Evolutionary conservation across 2,113 vertebrate species (phyloP).

Genomic region (Marcusenius ussheri): DNA sequence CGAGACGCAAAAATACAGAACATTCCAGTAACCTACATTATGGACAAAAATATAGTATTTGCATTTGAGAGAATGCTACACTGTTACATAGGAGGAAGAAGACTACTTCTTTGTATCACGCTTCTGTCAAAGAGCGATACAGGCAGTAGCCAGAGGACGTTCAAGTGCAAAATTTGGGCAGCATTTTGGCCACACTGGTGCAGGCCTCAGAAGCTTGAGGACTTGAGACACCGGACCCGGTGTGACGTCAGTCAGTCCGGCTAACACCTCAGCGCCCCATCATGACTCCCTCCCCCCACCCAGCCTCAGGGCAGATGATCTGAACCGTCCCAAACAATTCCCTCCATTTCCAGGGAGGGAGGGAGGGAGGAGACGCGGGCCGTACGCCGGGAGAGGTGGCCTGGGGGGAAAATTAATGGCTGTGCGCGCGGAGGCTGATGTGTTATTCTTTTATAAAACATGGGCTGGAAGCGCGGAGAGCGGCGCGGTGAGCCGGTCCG

Average conservation of each 20-base stretch:
- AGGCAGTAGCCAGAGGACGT: background rate
- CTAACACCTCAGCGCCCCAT: background rate
- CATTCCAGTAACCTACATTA: background rate
- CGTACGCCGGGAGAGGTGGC: background rate
- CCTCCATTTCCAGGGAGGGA: conserved; percentile 4
- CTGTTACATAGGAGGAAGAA: background rate
- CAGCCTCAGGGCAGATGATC: background rate
- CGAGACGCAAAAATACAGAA: background rate
- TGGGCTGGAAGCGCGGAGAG: conserved; percentile 4
- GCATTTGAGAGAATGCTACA: background rate
- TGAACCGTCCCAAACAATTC: background rate
- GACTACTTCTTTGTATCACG: background rate
- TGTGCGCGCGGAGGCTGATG: background rate
- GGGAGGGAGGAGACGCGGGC: background rate
- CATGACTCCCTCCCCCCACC: background rate
- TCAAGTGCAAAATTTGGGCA: background rate
- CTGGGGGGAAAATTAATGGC: conserved; percentile 5
- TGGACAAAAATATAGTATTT: background rate
- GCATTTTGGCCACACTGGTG: background rate
- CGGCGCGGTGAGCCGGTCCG: background rate
- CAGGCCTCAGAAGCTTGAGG: background rate
- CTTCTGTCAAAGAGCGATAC: background rate
- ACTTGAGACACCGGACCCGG: background rate
- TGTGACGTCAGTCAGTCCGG: background rate
- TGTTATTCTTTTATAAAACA: conserved; percentile 26